Conservation (phyloP, 2,888 invertebrate species). For the Sycophila texana region DNA sequence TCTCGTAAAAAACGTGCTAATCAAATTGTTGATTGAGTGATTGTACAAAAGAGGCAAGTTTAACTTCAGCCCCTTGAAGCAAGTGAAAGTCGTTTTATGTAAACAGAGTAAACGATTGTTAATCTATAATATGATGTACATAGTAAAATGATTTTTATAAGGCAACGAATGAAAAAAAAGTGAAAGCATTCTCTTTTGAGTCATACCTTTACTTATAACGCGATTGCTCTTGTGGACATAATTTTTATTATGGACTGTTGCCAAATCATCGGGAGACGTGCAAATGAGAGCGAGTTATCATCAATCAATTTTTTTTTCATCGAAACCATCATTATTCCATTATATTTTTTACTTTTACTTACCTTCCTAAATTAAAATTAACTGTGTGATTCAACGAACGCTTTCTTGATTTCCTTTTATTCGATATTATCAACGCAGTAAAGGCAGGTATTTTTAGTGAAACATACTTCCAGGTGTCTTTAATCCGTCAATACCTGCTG, state of each 20-base stretch:
- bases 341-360: slow-evolving; percentile 24
- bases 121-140: slow-evolving; percentile 47
- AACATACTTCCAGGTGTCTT: slow-evolving; percentile 32
- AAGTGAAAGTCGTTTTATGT: slow-evolving; percentile 23
- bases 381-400: slow-evolving; percentile 46
- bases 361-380: slow-evolving; percentile 3
- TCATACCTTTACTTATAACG: slow-evolving; percentile 38
- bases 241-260: slow-evolving; percentile 52
- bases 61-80: slow-evolving; percentile 17
- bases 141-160: slow-evolving; percentile 38
- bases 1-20: slow-evolving; percentile 36
- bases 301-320: slow-evolving; percentile 46
- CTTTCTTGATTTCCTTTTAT: slow-evolving; percentile 34
- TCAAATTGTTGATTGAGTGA: slow-evolving; percentile 46
- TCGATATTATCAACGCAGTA: neutral
- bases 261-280: slow-evolving; percentile 57
- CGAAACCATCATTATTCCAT: slow-evolving; percentile 33
- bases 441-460: slow-evolving; percentile 22
- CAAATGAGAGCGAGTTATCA: slow-evolving; percentile 53
- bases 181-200: slow-evolving; percentile 30
- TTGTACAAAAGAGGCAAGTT: slow-evolving; percentile 18
- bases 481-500: slow-evolving; percentile 33
- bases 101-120: slow-evolving; percentile 28
- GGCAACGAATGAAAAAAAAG: slow-evolving; percentile 44
- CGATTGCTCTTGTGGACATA: slow-evolving; percentile 42